Conservation (phyloP, 2,888 invertebrate genomes). For the Dorcus parallelipipedus region DNA sequence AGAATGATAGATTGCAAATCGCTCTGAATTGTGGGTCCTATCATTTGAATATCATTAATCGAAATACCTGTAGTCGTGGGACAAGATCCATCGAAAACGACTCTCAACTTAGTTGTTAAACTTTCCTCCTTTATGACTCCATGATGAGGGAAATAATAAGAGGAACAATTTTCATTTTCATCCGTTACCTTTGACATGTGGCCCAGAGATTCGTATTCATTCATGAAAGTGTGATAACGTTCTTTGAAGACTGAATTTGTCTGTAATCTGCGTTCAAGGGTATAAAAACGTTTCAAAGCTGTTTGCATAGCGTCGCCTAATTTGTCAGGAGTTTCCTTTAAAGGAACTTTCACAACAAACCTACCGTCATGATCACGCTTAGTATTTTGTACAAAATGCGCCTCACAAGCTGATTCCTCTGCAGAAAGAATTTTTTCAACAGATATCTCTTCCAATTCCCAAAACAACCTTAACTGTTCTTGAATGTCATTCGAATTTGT, state of each 20-base stretch:
- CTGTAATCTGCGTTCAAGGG: neutral
- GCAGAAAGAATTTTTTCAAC: no score
- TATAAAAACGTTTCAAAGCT: neutral
- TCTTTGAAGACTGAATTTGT: neutral
- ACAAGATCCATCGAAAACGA: neutral
- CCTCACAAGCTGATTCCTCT: no score
- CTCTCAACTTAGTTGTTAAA: no score
- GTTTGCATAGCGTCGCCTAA: no score
- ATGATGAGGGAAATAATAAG: slow-evolving; percentile 3
- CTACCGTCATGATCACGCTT: no score
- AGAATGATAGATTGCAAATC: slow-evolving; percentile 18
- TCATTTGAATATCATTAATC: slow-evolving; percentile 26
- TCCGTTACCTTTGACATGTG: neutral
- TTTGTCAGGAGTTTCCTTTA: no score
- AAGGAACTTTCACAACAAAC: no score
- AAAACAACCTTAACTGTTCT: no score
- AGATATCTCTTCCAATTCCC: no score
- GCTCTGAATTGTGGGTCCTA: slow-evolving; percentile 28
- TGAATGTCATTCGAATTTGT: no score
- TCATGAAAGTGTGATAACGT: neutral
- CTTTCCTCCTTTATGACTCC: neutral
- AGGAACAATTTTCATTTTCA: neutral
- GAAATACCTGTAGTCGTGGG: slow-evolving; percentile 15
- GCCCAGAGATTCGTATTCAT: neutral
- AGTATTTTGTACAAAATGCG: no score